Conservation (phyloP, 2,888 invertebrate genomes). For the Patella caerulea region DNA sequence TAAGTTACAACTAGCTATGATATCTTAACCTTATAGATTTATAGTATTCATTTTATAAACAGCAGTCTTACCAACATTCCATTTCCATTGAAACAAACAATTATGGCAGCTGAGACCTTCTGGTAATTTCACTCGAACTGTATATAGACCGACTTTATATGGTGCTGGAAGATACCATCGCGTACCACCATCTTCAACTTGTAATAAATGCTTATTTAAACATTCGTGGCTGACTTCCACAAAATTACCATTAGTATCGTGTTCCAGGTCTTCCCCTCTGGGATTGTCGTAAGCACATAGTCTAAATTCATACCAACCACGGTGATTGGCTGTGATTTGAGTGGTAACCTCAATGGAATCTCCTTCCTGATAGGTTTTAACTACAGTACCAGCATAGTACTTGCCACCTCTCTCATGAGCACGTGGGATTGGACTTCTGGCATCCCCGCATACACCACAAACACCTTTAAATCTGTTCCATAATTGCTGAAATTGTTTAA, state of each 20-base stretch:
- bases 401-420: constrained; percentile 45
- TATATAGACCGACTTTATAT: constrained; percentile 28
- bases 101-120: constrained; percentile 31
- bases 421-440: constrained; percentile 38
- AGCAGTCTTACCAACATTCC: constrained; percentile 41
- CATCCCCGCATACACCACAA: constrained; percentile 49
- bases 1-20: too few species aligned
- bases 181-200: constrained; percentile 33
- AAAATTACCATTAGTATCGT: constrained; percentile 31
- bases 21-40: too few species aligned
- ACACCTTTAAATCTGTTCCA: constrained; percentile 32
- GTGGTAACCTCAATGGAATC: constrained; percentile 35
- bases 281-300: constrained; percentile 45
- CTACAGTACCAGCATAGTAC: constrained; percentile 38
- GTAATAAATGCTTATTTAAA: constrained; percentile 41
- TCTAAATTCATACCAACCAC: constrained; percentile 45
- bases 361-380: constrained; percentile 34
- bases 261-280: constrained; percentile 37
- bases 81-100: constrained; percentile 47
- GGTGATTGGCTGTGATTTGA: constrained; percentile 45
- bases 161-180: constrained; percentile 37
- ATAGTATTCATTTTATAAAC: too few species aligned
- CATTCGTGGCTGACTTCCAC: constrained; percentile 43
- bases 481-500: constrained; percentile 22
- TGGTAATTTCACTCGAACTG: constrained; percentile 34